Percentiles rank a stretch among this genome's conserved stretches.
Conservation (phyloP, 2,797 vertebrate genomes). For the Typhlichthys subterraneus region DNA sequence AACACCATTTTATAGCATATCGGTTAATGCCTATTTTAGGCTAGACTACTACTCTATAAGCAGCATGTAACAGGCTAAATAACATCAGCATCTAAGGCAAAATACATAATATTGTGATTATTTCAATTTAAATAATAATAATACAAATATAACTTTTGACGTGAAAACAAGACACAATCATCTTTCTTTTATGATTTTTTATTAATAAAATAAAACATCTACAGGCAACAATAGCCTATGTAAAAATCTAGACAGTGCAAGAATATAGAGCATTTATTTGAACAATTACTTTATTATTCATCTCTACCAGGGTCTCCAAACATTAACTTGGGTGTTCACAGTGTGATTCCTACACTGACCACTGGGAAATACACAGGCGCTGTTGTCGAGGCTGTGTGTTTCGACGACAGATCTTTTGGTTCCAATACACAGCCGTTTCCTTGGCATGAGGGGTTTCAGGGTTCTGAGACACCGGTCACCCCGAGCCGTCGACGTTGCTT, state of each 20-base stretch:
- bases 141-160: not conserved
- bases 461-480: slow-evolving; percentile 2
- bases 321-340: slow-evolving; percentile 22
- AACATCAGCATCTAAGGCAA: no score
- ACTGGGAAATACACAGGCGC: not conserved
- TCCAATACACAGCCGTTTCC: not conserved
- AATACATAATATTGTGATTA: not conserved
- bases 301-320: slow-evolving; percentile 80
- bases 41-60: no score
- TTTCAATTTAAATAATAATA: not conserved
- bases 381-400: not conserved
- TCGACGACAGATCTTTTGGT: no score
- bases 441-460: not conserved
- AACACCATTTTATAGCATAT: no score
- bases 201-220: slow-evolving; percentile 71
- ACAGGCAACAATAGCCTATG: slow-evolving; percentile 28
- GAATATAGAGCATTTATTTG: slow-evolving; percentile 28
- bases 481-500: not conserved
- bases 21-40: no score
- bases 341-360: slow-evolving; percentile 25
- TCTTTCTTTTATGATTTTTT: slow-evolving; percentile 44
- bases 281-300: not conserved
- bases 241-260: slow-evolving; percentile 57
- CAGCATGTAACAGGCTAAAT: no score
- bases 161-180: not conserved